phyloP scores from a whole-genome alignment of 2,113 vertebrate genomes.

The Dissostichus mawsoni region DNA sequence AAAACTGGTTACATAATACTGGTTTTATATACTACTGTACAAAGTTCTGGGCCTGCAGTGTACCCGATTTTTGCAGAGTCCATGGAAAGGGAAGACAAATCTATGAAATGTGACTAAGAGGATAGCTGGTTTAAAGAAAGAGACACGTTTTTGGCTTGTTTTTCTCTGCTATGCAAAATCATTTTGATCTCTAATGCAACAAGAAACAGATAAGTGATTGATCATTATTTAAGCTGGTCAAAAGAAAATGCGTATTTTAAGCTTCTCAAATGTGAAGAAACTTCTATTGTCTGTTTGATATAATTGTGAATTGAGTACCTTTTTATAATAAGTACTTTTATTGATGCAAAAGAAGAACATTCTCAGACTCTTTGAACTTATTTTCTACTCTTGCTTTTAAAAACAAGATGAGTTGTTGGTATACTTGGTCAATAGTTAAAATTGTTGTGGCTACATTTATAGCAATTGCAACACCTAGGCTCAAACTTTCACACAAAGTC shows the following conservation, averaged over 20 bases:
- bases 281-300: neutral
- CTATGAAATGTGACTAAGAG: neutral
- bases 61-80: conserved; percentile 3
- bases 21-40: conserved; percentile 26
- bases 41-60: conserved; percentile 13
- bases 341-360: neutral
- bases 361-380: neutral
- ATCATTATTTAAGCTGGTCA: neutral
- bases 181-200: neutral
- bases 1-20: conserved; percentile 61
- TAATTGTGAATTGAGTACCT: neutral
- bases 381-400: neutral
- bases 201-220: neutral
- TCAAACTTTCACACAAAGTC: neutral
- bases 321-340: neutral
- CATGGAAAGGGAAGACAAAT: neutral
- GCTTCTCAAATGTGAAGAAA: neutral
- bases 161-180: neutral
- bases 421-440: neutral
- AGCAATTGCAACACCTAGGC: neutral
- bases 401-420: neutral
- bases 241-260: neutral
- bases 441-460: too few species aligned
- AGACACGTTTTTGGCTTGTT: neutral
- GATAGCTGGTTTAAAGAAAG: neutral